Evolutionary conservation across 2,797 vertebrate species (phyloP).

Genomic region (Echeneis naucrates): DNA sequence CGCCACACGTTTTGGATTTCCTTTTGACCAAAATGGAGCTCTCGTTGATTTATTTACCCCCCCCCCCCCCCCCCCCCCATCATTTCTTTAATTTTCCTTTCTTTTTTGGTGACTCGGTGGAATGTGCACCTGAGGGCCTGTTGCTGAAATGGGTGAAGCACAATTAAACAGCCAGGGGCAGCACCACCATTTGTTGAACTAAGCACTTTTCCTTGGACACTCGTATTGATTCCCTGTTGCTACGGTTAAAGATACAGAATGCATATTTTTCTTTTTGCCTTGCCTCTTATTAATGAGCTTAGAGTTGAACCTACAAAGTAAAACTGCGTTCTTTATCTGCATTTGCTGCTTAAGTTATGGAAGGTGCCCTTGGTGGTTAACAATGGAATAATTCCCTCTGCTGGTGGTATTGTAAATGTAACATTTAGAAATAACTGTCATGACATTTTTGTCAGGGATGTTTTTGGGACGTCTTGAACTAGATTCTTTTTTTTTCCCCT

Average conservation of each 20-base stretch:
- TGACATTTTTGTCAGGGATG: conserved; percentile 18
- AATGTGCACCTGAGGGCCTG: conserved; percentile 59
- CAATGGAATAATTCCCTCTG: conserved; percentile 28
- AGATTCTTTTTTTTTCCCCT: conserved; percentile 26
- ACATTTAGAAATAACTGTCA: conserved; percentile 30
- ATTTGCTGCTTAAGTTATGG: conserved; percentile 58
- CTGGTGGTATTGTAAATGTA: conserved; percentile 19
- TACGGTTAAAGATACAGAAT: conserved; percentile 55
- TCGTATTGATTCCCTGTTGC: conserved; percentile 55
- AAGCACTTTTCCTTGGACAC: conserved; percentile 75
- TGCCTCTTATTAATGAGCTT: conserved; percentile 55
- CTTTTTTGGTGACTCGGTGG: conserved; percentile 80
- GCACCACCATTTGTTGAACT: conserved; percentile 60
- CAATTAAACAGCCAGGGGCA: conserved; percentile 73
- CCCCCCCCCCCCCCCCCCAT: background rate
- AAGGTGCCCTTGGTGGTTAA: conserved; percentile 47
- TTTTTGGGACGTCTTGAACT: conserved; percentile 38
- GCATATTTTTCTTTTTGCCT: conserved; percentile 45
- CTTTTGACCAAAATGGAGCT: conserved; percentile 66
- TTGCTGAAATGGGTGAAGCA: conserved; percentile 72
- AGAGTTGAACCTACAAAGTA: conserved; percentile 32
- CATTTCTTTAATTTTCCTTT: background rate
- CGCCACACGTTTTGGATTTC: conserved; percentile 43
- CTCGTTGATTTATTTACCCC: conserved; percentile 81
- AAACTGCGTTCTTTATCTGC: conserved; percentile 50